Evolutionary conservation across 2,888 invertebrate genomes (phyloP).

Genomic region (Aelia acuminata): DNA sequence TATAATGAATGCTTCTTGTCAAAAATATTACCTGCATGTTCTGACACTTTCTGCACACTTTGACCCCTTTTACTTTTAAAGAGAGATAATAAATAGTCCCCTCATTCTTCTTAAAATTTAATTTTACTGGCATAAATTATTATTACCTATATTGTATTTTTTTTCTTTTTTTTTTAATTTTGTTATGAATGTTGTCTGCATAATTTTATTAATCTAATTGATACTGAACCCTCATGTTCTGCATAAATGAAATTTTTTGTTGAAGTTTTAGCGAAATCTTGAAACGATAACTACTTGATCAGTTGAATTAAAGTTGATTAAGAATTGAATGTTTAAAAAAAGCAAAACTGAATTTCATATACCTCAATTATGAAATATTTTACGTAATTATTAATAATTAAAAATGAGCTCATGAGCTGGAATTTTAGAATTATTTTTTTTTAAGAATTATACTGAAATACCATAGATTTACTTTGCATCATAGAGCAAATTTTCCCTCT

Average conservation of each 20-base stretch:
- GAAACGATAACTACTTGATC: neutral
- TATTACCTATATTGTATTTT: neutral
- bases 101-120: neutral
- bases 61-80: constrained; percentile 47
- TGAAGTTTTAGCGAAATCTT: neutral
- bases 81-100: constrained; percentile 13
- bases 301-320: neutral
- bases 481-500: neutral
- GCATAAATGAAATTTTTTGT: neutral
- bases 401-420: neutral
- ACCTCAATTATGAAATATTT: too few species aligned
- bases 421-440: too few species aligned
- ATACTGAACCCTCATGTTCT: neutral
- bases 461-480: neutral
- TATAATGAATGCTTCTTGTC: constrained; percentile 30
- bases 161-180: neutral
- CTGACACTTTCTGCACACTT: constrained; percentile 39
- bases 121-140: neutral
- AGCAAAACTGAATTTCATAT: too few species aligned
- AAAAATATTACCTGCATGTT: constrained; percentile 1
- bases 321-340: neutral
- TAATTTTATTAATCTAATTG: neutral
- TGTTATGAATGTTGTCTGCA: neutral
- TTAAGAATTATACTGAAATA: too few species aligned
- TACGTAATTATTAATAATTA: too few species aligned